phyloP scores from a whole-genome alignment of 2,797 vertebrate species.

The Florisuga fusca region DNA sequence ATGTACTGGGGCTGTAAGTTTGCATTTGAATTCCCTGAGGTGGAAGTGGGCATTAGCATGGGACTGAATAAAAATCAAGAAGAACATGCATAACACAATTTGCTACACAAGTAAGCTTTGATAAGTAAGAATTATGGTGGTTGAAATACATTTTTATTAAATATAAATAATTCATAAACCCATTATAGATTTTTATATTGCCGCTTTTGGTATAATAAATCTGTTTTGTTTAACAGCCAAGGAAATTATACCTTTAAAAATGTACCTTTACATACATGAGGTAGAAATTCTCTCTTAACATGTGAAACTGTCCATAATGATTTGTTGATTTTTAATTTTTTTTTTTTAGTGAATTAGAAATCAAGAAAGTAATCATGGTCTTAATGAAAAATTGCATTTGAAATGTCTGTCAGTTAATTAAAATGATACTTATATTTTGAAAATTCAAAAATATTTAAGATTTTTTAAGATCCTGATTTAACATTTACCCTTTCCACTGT shows the following conservation, averaged over 20 bases:
- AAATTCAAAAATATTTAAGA: background rate
- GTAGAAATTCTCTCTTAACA: background rate
- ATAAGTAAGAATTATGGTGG: background rate
- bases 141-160: background rate
- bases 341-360: background rate
- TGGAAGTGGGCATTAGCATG: rapidly evolving
- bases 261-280: background rate
- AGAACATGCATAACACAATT: rapidly evolving
- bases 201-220: background rate
- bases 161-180: background rate
- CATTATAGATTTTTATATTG: background rate
- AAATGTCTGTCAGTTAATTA: background rate
- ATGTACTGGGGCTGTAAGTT: background rate
- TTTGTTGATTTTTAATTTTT: background rate
- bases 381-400: background rate
- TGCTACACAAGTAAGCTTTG: background rate
- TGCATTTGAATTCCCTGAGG: background rate
- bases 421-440: background rate
- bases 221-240: background rate
- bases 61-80: background rate
- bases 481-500: background rate
- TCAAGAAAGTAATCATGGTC: background rate
- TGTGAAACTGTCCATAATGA: background rate
- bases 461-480: background rate
- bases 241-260: background rate